Conservation (phyloP, 2,888 invertebrate genomes). For the Disparrhopalites patrizii region DNA sequence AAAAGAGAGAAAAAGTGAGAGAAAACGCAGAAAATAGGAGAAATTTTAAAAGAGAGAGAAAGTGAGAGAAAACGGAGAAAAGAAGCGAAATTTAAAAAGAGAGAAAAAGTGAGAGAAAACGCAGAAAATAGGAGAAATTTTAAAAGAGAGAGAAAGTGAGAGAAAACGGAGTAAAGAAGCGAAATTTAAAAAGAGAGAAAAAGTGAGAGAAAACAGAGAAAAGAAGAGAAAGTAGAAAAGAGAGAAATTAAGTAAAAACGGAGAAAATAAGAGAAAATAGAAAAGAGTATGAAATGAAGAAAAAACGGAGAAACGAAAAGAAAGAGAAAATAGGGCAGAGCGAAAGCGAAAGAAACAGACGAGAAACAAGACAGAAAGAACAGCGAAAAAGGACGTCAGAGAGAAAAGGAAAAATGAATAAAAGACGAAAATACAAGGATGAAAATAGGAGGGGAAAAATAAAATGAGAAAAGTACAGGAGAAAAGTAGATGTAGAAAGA, state of each 20-base stretch:
- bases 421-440: background rate
- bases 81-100: too few species aligned
- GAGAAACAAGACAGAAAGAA: background rate
- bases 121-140: background rate
- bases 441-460: background rate
- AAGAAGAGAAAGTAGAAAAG: background rate
- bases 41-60: background rate
- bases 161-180: background rate
- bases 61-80: too few species aligned
- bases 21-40: background rate
- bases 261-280: background rate
- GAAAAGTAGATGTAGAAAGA: background rate
- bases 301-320: background rate
- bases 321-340: too few species aligned
- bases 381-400: background rate
- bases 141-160: background rate
- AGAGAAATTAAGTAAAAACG: background rate
- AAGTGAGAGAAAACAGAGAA: background rate
- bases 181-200: constrained; percentile 1
- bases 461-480: background rate
- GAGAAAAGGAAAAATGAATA: background rate
- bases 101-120: background rate
- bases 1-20: background rate
- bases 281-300: background rate
- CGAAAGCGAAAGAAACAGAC: background rate